Percentiles rank a stretch among this genome's conserved stretches.
phyloP scores from a whole-genome alignment of 2,797 vertebrate species.

The Poeciliopsis presidionis region DNA sequence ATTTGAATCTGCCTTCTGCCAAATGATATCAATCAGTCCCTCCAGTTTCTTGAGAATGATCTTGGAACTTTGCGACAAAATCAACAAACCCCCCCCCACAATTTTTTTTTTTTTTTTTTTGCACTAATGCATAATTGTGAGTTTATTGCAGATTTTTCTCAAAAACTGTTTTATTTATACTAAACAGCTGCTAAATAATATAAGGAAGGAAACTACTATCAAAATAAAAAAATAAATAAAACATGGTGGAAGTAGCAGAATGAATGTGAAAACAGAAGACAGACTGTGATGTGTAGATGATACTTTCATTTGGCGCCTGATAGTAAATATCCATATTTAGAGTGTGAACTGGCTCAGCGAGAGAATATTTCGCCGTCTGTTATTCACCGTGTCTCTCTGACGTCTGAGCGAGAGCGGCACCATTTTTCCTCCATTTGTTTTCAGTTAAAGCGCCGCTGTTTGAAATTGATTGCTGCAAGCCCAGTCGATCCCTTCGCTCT shows the following conservation, averaged over 20 bases:
- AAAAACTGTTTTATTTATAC: too few species aligned
- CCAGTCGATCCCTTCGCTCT: neutral
- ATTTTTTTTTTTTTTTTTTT: too few species aligned
- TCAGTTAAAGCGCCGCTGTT: neutral
- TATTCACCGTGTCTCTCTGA: neutral
- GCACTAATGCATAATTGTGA: too few species aligned
- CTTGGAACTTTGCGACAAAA: too few species aligned
- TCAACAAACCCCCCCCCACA: too few species aligned
- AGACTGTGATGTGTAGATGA: conserved; percentile 7
- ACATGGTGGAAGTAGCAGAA: neutral
- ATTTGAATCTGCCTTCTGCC: too few species aligned
- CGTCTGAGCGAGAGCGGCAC: neutral
- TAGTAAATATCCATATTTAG: conserved; percentile 17
- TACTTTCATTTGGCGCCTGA: conserved; percentile 1
- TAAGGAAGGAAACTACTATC: neutral
- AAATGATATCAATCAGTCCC: too few species aligned
- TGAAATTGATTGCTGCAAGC: conserved; percentile 1
- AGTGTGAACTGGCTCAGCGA: neutral
- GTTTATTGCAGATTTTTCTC: too few species aligned
- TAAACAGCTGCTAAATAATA: too few species aligned
- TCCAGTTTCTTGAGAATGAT: too few species aligned
- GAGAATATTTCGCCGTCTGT: neutral
- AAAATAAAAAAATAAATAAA: neutral
- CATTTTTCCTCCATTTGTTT: neutral
- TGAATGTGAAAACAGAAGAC: conserved; percentile 12